These are phyloP conservation scores for Ditula angustiorana DNA, from an alignment of 2,888 invertebrate species.

Conservation along the genomic window DNA sequence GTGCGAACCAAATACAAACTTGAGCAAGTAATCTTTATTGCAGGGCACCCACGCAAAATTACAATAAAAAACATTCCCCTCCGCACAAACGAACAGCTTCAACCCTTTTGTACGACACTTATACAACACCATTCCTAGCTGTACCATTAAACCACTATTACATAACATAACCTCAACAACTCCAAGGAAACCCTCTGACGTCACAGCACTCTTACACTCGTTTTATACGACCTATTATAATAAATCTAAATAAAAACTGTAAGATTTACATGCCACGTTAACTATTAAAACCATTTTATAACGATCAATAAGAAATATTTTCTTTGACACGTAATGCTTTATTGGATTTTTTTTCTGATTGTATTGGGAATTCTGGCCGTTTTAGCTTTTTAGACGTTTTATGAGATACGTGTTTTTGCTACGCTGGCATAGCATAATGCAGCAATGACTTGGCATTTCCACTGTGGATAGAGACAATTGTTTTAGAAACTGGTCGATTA, in stretches of 20 bases:
- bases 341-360: background rate
- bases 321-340: conserved; percentile 1
- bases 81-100: background rate
- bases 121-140: conserved; percentile 17
- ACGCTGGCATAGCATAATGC: conserved; percentile 66
- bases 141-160: conserved; percentile 62
- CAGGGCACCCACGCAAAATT: background rate
- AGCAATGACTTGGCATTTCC: conserved; percentile 58
- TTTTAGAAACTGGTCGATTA: conserved; percentile 32
- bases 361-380: background rate
- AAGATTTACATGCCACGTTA: conserved; percentile 45
- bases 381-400: background rate
- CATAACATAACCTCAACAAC: conserved; percentile 75
- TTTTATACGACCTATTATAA: conserved; percentile 42
- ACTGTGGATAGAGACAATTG: conserved; percentile 4
- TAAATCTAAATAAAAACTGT: conserved; percentile 44
- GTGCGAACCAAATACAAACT: too few species aligned
- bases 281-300: conserved; percentile 6
- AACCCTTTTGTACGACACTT: conserved; percentile 11
- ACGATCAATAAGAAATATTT: conserved; percentile 23
- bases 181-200: conserved; percentile 58
- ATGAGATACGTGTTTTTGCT: background rate
- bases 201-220: conserved; percentile 49
- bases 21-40: too few species aligned
- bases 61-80: background rate